Evolutionary conservation across 2,113 vertebrate genomes (phyloP).

Genomic region (Clarias macrocephalus): DNA sequence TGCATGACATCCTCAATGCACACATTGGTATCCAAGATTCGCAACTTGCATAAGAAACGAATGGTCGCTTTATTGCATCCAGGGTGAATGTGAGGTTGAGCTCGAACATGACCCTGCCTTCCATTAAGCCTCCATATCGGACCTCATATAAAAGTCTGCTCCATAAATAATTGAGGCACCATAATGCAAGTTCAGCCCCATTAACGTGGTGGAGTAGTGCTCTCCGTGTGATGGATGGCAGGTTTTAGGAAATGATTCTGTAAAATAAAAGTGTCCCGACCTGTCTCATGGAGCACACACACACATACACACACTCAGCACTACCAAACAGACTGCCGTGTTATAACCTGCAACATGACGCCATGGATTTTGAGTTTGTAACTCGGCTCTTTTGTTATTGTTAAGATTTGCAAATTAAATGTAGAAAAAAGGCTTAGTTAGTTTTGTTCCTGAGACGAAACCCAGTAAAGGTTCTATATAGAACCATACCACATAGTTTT

Average conservation of each 20-base stretch:
- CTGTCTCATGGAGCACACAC: background rate
- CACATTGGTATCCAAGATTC: background rate
- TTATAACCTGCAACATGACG: background rate
- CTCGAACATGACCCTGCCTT: constrained; percentile 10
- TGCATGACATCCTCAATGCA: background rate
- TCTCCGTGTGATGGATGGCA: constrained; percentile 28
- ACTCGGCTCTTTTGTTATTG: background rate
- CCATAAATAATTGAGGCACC: constrained; percentile 27
- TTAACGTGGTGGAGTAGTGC: constrained; percentile 8
- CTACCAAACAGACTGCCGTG: background rate
- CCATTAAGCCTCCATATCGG: constrained; percentile 25
- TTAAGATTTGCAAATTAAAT: background rate
- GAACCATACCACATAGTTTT: background rate
- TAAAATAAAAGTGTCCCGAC: constrained; percentile 15
- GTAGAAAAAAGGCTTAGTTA: background rate
- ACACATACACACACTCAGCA: background rate
- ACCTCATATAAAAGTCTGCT: constrained; percentile 24
- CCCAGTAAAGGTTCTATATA: background rate
- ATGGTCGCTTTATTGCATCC: background rate
- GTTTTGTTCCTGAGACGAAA: background rate
- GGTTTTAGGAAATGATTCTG: constrained; percentile 32
- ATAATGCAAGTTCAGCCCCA: constrained; percentile 24
- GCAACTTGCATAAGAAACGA: background rate
- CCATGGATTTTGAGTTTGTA: background rate
- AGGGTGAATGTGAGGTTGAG: background rate